phyloP scores from a whole-genome alignment of 2,797 vertebrate genomes.

The Aselliscus stoliczkanus region DNA sequence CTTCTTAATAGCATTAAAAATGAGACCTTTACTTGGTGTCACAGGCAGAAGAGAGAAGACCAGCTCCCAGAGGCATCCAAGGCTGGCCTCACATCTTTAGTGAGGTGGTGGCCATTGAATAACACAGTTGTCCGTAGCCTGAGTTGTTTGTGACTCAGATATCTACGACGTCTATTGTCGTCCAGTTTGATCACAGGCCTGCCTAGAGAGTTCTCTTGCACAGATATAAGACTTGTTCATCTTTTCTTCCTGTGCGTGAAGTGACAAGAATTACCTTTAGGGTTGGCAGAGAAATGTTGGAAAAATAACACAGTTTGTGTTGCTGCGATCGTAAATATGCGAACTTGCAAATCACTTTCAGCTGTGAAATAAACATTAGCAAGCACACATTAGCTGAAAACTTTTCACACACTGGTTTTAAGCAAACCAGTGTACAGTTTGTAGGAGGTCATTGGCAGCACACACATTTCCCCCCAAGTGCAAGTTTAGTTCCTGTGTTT shows the following conservation, averaged over 20 bases:
- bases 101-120: neutral
- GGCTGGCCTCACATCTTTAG: neutral
- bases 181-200: neutral
- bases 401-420: neutral
- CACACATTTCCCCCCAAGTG: neutral
- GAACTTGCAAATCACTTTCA: neutral
- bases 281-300: neutral
- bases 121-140: fast-evolving
- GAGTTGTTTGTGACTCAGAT: neutral
- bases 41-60: constrained; percentile 1
- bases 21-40: constrained; percentile 68
- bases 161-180: fast-evolving
- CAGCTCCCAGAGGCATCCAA: neutral
- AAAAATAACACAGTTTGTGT: neutral
- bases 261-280: constrained; percentile 23
- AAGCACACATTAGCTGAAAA: neutral
- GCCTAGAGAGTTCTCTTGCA: neutral
- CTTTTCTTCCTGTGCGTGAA: neutral
- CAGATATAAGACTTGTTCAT: neutral
- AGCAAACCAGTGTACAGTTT: neutral
- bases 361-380: constrained; percentile 16
- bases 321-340: neutral
- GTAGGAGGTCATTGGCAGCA: neutral
- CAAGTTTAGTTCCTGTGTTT: neutral
- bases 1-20: constrained; percentile 79